A percentile compares a stretch with the other conserved stretches of the same genome.
These are phyloP conservation scores for Drosophila merina DNA, from an alignment of 2,888 invertebrate species.

Conservation along the genomic window DNA sequence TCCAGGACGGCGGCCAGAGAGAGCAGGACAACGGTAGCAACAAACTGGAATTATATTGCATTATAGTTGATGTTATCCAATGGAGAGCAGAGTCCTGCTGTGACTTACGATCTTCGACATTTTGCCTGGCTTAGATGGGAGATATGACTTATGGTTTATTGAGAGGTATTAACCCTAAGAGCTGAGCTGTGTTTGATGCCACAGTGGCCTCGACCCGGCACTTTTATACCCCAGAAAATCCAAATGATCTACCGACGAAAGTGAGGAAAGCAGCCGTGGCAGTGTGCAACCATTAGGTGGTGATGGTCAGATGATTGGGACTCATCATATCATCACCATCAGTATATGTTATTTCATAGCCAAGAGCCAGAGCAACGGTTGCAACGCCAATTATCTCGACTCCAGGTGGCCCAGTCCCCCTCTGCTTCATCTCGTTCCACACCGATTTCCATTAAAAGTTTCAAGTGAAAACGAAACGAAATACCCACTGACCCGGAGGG, in stretches of 20 bases:
- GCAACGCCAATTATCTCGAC: constrained; percentile 71
- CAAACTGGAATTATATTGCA: constrained; percentile 56
- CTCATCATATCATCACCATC: constrained; percentile 37
- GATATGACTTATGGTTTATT: constrained; percentile 39
- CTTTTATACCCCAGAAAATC: constrained; percentile 60
- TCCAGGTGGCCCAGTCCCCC: constrained; percentile 27
- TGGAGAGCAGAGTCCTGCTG: not conserved
- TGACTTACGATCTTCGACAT: constrained; percentile 79
- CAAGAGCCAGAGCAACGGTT: constrained; percentile 62
- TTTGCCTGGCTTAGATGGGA: constrained; percentile 61
- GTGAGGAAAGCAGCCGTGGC: constrained; percentile 42
- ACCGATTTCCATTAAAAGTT: constrained; percentile 49
- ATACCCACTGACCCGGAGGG: constrained; percentile 49
- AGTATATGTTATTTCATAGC: constrained; percentile 36
- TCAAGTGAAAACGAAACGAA: constrained; percentile 41
- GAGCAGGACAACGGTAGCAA: constrained; percentile 57
- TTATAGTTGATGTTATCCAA: constrained; percentile 1
- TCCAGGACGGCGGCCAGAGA: constrained; percentile 31
- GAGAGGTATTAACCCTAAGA: constrained; percentile 68
- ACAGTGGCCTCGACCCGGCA: constrained; percentile 32
- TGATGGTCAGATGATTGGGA: constrained; percentile 50
- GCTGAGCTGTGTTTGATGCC: constrained; percentile 73
- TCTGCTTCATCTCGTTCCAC: constrained; percentile 19
- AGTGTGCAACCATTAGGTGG: constrained; percentile 58
- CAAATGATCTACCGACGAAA: constrained; percentile 54